Evolutionary conservation across 1,140 invertebrate genomes (phyloP), one percentile per base, ranked within the genome.

Genomic region (Drosophila serrata): DNA sequence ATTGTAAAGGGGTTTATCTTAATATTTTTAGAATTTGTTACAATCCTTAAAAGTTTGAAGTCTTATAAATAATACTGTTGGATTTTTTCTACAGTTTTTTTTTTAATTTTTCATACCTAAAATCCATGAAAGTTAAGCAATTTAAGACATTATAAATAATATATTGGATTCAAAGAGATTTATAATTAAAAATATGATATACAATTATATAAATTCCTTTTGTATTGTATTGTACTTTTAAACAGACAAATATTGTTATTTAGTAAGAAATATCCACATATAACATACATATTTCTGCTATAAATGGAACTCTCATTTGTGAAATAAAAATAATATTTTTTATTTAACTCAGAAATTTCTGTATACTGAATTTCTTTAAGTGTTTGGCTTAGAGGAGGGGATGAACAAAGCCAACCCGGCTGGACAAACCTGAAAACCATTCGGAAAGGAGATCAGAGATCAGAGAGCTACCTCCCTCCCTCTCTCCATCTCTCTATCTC

Each of bases 391-490:
- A 45, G 37, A 8, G 65, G 45, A 37, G 61, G 64, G 64, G 43
- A 11, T 43, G 64, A 17, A 29, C 61, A 57, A 59, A 45, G n/a
- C 58, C 39, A 19, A 49, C 48, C 27, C 27, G 75, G 75, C 12
- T 59, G 19, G 61, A 60, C 65, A 77, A 70, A 70, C 64, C 75
- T 77, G 74, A 77, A 64, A 40, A 79, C 61, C 61, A 67, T 49
- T 19, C 35, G 45, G 76, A 68, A 73, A 80, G 78, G 78, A 82
- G 79, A 82, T 81, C 77, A 80, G 79, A 80, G 78, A 85, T 85
- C 81, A 81, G 77, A 74, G 69, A 75, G 80, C 24, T 24, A 29
- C 5, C 29, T 29, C 29, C 29, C 65, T 53, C 46, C 60, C 70
- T 78, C 69, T 49, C 43, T 72, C 43, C 62, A 22, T n/a, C 31